Evolutionary conservation across 2,797 vertebrate species (phyloP).

Genomic region (Taeniopygia guttata): DNA sequence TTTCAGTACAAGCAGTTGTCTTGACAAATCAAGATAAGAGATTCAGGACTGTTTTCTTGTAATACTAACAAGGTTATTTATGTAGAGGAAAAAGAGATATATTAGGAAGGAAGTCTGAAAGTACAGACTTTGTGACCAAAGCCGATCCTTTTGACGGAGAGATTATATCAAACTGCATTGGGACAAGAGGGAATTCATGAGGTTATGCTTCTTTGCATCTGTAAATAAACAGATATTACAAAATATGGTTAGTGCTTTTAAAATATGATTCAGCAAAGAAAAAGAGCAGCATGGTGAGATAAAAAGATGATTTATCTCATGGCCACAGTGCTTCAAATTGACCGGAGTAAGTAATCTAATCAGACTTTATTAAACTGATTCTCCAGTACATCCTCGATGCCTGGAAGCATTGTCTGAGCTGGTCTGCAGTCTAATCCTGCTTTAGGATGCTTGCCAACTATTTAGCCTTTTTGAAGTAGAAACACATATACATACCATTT

Average conservation of each 20-base stretch:
- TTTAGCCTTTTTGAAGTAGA: conserved; percentile 33
- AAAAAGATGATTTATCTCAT: conserved; percentile 68
- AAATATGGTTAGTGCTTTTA: conserved; percentile 61
- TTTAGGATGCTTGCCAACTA: conserved; percentile 50
- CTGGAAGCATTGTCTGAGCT: conserved; percentile 70
- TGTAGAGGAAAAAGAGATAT: neutral
- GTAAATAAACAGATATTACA: conserved; percentile 27
- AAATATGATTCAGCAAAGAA: conserved; percentile 52
- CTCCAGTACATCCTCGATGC: conserved; percentile 55
- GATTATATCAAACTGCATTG: neutral
- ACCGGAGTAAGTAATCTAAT: conserved; percentile 73
- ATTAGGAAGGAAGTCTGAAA: neutral
- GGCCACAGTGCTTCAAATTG: conserved; percentile 58
- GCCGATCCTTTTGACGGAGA: neutral
- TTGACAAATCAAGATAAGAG: neutral
- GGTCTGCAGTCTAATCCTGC: conserved; percentile 63
- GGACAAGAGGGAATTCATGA: neutral
- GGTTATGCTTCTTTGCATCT: neutral
- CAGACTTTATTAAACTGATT: conserved; percentile 73
- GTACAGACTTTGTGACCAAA: neutral
- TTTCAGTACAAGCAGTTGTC: neutral
- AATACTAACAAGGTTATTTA: neutral
- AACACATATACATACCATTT: neutral
- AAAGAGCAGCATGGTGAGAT: conserved; percentile 58
- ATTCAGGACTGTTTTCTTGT: neutral